These are phyloP conservation scores for Sebastolobus altivelis DNA, from an alignment of 2,797 vertebrate genomes.

Conservation along the genomic window DNA sequence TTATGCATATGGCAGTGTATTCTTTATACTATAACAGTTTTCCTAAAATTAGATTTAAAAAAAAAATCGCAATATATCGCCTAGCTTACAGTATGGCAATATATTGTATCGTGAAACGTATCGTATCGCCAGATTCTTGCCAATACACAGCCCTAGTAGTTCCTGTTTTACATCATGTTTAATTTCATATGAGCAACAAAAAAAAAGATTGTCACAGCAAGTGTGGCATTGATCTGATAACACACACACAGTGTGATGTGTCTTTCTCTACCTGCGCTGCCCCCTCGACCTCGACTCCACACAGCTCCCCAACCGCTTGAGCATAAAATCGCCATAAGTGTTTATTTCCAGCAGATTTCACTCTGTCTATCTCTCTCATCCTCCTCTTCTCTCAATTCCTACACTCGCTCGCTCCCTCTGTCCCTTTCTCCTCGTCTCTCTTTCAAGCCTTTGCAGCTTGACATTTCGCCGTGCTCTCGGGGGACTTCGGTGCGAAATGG, in stretches of 20 bases:
- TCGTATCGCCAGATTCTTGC: no score
- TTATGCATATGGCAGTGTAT: no score
- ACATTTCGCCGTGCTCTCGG: conserved; percentile 96
- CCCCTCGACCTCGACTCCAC: conserved; percentile 77
- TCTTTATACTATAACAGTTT: no score
- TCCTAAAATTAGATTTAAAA: no score
- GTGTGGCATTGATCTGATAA: conserved; percentile 9
- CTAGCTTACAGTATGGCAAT: no score
- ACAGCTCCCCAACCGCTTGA: conserved; percentile 86
- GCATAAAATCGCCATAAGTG: conserved; percentile 95
- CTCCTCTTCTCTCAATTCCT: conserved; percentile 56
- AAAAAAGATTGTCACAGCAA: background rate
- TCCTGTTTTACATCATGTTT: background rate
- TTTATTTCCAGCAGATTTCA: conserved; percentile 99
- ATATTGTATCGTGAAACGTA: rapidly evolving
- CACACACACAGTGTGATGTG: background rate
- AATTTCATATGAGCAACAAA: background rate
- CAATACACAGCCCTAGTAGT: background rate
- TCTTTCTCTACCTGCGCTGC: conserved; percentile 25
- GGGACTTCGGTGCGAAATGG: conserved; percentile 97
- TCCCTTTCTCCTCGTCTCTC: conserved; percentile 74
- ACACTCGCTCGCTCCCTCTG: conserved; percentile 42
- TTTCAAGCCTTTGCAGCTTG: conserved; percentile 90
- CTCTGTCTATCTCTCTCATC: conserved; percentile 72
- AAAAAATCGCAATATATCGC: no score